Evolutionary conservation across 2,113 vertebrate species (phyloP).

Genomic region (Corythaeola cristata): DNA sequence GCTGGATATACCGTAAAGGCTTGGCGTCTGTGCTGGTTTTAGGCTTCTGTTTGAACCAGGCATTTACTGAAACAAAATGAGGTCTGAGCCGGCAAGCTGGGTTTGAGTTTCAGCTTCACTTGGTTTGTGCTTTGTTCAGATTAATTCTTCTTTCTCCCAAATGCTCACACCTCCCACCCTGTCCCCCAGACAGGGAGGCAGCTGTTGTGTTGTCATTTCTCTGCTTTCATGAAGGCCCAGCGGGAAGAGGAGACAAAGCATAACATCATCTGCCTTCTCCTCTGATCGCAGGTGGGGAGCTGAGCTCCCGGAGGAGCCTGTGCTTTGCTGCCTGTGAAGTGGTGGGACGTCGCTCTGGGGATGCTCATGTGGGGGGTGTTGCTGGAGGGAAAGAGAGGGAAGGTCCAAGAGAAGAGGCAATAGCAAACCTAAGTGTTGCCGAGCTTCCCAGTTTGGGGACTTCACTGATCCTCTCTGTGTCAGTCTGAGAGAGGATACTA

Average conservation of each 20-base stretch:
- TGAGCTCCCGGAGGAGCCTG: not conserved
- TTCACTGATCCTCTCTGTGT: not conserved
- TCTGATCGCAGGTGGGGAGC: not conserved
- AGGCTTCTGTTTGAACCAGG: not conserved
- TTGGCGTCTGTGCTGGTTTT: not conserved
- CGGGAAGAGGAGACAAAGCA: conserved; percentile 38
- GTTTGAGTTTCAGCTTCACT: not conserved
- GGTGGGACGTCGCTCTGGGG: not conserved
- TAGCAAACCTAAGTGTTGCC: not conserved
- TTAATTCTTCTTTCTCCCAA: not conserved
- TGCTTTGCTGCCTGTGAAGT: not conserved
- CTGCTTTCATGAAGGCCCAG: not conserved
- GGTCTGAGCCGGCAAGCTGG: not conserved
- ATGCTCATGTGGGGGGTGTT: fast-evolving
- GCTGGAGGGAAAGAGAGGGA: not conserved
- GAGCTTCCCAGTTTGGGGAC: not conserved
- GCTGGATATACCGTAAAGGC: not conserved
- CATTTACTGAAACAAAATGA: not conserved
- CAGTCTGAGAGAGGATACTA: not conserved
- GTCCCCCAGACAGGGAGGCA: not conserved
- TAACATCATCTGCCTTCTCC: not conserved
- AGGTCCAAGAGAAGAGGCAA: not conserved
- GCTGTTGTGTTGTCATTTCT: conserved; percentile 7
- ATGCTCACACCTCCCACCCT: not conserved
- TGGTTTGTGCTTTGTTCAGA: not conserved